Evolutionary conservation across 2,888 invertebrate species (phyloP).

Genomic region (Chaetogeoica ovagalla): DNA sequence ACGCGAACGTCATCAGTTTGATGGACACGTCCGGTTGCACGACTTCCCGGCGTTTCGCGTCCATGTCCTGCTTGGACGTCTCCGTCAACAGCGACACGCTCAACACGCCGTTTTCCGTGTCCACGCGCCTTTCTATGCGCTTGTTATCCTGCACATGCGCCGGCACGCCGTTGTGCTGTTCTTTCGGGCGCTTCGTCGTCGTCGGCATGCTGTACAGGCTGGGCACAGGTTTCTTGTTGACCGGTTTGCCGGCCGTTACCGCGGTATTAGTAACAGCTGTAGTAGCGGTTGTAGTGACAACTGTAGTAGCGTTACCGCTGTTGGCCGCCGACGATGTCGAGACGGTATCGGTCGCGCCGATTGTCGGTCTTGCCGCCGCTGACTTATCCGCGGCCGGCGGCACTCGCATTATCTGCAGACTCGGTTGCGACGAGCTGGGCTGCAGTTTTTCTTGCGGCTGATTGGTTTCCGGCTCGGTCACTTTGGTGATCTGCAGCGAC

Average conservation of each 20-base stretch:
- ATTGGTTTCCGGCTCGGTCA: constrained; percentile 36
- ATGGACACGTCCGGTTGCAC: constrained; percentile 57
- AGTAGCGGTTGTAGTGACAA: too few relatives aligned
- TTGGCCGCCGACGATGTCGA: too few relatives aligned
- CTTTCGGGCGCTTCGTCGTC: constrained; percentile 18
- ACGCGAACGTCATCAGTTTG: constrained; percentile 55
- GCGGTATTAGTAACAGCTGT: too few relatives aligned
- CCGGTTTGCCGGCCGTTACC: constrained; percentile 1
- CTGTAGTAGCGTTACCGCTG: too few relatives aligned
- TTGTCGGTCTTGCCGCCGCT: background rate
- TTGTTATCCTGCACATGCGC: background rate
- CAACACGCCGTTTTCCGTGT: constrained; percentile 51
- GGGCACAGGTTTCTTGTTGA: constrained; percentile 44
- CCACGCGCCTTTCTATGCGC: constrained; percentile 45
- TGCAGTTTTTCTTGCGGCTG: constrained; percentile 20
- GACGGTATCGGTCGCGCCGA: too few relatives aligned
- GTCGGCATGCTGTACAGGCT: constrained; percentile 44
- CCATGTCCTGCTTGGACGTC: constrained; percentile 52
- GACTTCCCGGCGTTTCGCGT: constrained; percentile 55
- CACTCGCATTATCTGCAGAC: constrained; percentile 41
- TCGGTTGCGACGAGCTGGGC: constrained; percentile 25
- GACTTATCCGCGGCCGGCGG: constrained; percentile 10
- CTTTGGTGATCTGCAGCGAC: constrained; percentile 49
- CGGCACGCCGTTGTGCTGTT: background rate
- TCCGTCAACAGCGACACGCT: constrained; percentile 54